Evolutionary conservation across 2,113 vertebrate species (phyloP), one percentile per base, ranked within the genome.

Genomic region (Ptychochromis oligacanthus): DNA sequence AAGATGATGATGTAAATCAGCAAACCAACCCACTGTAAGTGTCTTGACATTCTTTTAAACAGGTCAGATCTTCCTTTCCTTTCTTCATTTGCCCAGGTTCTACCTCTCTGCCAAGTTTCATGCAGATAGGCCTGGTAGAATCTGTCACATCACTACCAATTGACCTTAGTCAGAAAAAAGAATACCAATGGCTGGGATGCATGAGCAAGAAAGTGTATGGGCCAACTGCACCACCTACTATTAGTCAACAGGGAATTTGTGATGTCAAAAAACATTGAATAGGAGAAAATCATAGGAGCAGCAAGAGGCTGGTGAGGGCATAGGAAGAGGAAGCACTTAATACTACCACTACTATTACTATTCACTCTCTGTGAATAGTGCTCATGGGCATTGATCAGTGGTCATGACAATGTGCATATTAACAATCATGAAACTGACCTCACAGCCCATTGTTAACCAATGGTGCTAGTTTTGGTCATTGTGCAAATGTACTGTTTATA

Each of bases 241-340:
- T 65, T 2, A 24, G n/a, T 24, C 24, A 64, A n/a, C 8, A 14
- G 7, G 13, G 5, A 7, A 49, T 24, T 64, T 64, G 38, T 64
- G 40, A 43, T 11, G 12, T 11, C 12, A 46, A 46, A 46, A 7
- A 46, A 46, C 43, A 15, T 46, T 46, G 1, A 46, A 15, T 14
- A 31, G 3, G 28, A 31, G 3, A 31, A 31, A 31, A 31, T 31
- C 28, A 31, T 31, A 46, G 43, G 43, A 2, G 43, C 43, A 46
- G 43, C 43, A 14, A 46, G 43, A 14, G 43, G 43, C 43, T 46
- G 43, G 43, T 13, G 13, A 46, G 13, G 43, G 13, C 13, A 46
- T 13, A 20, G 8, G 61, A 6, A 20, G 22, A n/a, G 0, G 8
- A 24, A 24, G 40, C 1, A 0, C 36, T 24, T 65, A 40, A 65